Base-by-base conservation (phyloP, 2,888 invertebrate species). In the Chrysina gloriosa region DNA sequence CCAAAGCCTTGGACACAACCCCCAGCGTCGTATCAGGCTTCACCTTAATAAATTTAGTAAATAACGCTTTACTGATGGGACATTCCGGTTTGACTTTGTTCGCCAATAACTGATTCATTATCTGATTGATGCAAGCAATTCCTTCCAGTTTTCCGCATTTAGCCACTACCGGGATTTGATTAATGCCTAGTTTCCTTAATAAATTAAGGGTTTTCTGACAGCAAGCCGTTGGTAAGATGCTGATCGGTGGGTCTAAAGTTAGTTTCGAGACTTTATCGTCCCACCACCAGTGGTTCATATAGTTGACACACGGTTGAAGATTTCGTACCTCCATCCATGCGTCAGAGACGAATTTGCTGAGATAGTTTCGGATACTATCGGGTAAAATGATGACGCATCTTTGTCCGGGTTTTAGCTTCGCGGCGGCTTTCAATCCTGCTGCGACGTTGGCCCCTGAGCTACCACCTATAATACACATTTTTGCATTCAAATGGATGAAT, bases 361-460 rank as follows among this genome's bases (percentile, higher is more conserved):
- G 94, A 83, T 99, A 99, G 84, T 99, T 99, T 71, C 99, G 89
- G 70, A 99, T 92, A 71, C 95, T 94, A 83, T 99, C 99, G 0
- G 98, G 97, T 48, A 99, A 84, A 50, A 99, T 80, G 1, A 99
- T 93, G 4, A 99, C 98, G 79, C 96, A 91, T 42, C 88, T 86
- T 84, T 98, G 94, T 0, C 92, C 94, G 71, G 89, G 89, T 75
- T 92, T 90, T 61, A 99, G 84, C 4, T 88, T 85, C 75, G 89
- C 90, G 0, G 94, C 94, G 2, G 89, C 86, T 80, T 90, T 83
- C 2, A 96, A 71, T 0, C 96, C 96, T 47, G 88, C 92, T 76
- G 85, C 86, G 86, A 96, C 86, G 0, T 92, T 93, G 2, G 94
- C 86, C 0, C 98, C 98, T 81, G 95, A 92, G 81, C 97, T 97